Percentiles rank a stretch among this genome's conserved stretches.
These are phyloP conservation scores for Syndactyla subalaris DNA, from an alignment of 2,797 vertebrate genomes.

Conservation along the genomic window DNA sequence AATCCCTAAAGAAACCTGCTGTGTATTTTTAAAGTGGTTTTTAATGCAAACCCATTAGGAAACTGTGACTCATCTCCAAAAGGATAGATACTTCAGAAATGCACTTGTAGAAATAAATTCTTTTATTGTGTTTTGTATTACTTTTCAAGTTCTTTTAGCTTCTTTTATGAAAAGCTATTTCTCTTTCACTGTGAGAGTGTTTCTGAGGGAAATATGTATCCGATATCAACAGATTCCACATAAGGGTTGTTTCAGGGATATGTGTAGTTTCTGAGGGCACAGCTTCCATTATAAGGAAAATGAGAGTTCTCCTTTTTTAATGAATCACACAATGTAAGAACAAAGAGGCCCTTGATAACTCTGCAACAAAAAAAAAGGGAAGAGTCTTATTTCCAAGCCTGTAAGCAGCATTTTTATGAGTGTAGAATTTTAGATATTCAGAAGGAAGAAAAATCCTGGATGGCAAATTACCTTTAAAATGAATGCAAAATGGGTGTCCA, in stretches of 20 bases:
- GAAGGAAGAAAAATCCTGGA: background rate
- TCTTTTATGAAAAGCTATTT: conserved; percentile 57
- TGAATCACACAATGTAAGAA: background rate
- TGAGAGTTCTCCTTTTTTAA: conserved; percentile 27
- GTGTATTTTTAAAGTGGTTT: conserved; percentile 8
- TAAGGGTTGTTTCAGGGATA: background rate
- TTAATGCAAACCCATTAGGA: background rate
- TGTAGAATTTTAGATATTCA: background rate
- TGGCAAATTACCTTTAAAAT: background rate
- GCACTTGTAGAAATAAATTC: conserved; percentile 6
- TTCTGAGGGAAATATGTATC: background rate
- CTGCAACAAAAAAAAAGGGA: background rate
- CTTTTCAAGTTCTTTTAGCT: conserved; percentile 27
- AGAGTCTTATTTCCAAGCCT: background rate
- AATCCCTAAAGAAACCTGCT: background rate
- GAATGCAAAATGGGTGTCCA: background rate
- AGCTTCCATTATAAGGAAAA: conserved; percentile 9
- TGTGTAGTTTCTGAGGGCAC: conserved; percentile 5
- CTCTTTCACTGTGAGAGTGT: background rate
- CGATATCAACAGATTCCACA: conserved; percentile 13
- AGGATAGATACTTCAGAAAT: background rate
- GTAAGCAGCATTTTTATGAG: background rate
- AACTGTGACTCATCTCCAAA: background rate
- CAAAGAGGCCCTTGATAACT: conserved; percentile 34
- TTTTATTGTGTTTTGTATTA: conserved; percentile 48